These are phyloP conservation scores for Sminthopsis crassicaudata DNA, from an alignment of 2,113 vertebrate species.

Conservation along the genomic window DNA sequence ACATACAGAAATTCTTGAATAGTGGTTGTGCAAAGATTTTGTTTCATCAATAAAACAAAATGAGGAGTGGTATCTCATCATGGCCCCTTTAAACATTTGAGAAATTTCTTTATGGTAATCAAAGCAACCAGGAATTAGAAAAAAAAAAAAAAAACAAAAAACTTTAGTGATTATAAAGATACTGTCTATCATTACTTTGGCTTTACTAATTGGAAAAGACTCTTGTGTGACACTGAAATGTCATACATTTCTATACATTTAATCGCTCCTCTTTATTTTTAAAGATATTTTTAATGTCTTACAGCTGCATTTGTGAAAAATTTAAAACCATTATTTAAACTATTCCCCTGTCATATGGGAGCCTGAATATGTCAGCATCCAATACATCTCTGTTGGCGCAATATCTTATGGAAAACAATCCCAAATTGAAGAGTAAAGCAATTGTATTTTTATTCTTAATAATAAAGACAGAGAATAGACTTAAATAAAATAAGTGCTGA, in stretches of 20 bases:
- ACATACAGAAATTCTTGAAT: conserved; percentile 58
- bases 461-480: conserved; percentile 34
- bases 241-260: not conserved
- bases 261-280: too few species aligned
- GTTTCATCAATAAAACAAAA: conserved; percentile 40
- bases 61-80: not conserved
- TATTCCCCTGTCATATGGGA: not conserved
- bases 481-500: conserved; percentile 49
- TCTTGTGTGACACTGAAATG: conserved; percentile 21
- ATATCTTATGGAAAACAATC: conserved; percentile 43
- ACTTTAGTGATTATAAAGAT: conserved; percentile 62
- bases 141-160: too few species aligned
- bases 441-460: conserved; percentile 50
- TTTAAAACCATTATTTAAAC: conserved; percentile 62
- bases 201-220: conserved; percentile 49
- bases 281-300: conserved; percentile 60
- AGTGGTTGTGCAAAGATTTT: conserved; percentile 8
- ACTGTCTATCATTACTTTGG: conserved; percentile 51
- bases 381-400: not conserved
- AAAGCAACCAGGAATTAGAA: conserved; percentile 46
- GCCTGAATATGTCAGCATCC: not conserved
- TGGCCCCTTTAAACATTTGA: not conserved
- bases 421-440: conserved; percentile 19
- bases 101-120: not conserved
- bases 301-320: conserved; percentile 59